These are phyloP conservation scores for Aethina tumida DNA, from an alignment of 1,140 invertebrate genomes.

Conservation along the genomic window DNA sequence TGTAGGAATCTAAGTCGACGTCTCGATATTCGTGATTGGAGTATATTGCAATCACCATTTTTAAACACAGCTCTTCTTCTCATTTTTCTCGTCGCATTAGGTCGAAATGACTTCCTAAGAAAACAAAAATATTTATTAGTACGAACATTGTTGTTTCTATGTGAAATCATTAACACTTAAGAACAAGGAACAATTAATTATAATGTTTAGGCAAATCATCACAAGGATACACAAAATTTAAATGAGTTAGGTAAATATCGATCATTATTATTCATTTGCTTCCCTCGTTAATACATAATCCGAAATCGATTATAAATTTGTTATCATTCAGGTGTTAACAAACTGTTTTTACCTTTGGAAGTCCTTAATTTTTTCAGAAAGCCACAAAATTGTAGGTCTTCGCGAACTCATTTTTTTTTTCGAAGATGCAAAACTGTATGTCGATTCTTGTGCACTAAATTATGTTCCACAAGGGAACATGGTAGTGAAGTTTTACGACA, in stretches of 20 bases:
- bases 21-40: constrained; percentile 73
- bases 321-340: too few species aligned
- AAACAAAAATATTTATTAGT: constrained; percentile 3
- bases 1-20: constrained; percentile 72
- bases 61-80: constrained; percentile 81
- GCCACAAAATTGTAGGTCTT: neutral
- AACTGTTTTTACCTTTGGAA: neutral
- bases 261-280: constrained; percentile 1
- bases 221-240: neutral
- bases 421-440: too few species aligned
- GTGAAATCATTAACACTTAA: too few species aligned
- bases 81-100: constrained; percentile 44
- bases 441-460: too few species aligned
- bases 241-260: neutral
- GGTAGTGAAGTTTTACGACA: too few species aligned
- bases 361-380: constrained; percentile 1
- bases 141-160: constrained; percentile 1
- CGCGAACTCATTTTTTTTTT: neutral
- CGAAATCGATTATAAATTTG: too few species aligned
- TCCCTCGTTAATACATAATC: constrained; percentile 1
- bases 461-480: too few species aligned
- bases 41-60: constrained; percentile 75
- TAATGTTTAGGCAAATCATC: neutral
- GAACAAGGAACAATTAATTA: neutral
- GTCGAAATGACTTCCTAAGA: constrained; percentile 30